These are phyloP conservation scores for Blastobasis adustella DNA, from an alignment of 2,888 invertebrate species.

Conservation along the genomic window DNA sequence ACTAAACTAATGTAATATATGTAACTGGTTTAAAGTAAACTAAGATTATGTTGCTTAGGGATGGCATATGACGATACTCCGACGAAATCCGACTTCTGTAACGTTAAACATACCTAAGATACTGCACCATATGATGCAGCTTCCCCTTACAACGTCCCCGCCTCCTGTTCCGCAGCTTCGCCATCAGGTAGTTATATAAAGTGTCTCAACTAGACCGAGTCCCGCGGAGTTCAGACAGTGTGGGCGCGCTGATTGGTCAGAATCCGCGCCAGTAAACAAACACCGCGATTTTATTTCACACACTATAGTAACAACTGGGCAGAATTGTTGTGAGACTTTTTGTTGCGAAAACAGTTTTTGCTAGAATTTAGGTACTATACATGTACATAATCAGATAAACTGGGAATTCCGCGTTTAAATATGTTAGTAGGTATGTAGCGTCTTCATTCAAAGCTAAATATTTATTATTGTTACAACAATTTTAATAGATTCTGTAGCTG, in stretches of 20 bases:
- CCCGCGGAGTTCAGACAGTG: conserved; percentile 8
- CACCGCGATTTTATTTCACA: conserved; percentile 18
- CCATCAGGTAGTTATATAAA: conserved; percentile 7
- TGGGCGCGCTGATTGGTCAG: conserved; percentile 16
- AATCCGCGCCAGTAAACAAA: conserved; percentile 35
- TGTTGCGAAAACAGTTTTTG: no score
- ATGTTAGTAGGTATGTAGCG: no score
- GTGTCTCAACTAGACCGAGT: conserved; percentile 4
- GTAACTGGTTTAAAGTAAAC: no score
- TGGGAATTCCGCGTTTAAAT: not conserved
- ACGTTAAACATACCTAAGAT: conserved; percentile 41
- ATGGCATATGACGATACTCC: no score
- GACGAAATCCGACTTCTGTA: not conserved
- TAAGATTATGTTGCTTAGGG: no score
- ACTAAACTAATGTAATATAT: no score
- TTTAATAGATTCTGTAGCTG: not conserved
- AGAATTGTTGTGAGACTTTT: conserved; percentile 7
- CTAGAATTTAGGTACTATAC: not conserved
- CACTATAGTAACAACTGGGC: not conserved
- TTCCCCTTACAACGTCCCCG: conserved; percentile 43
- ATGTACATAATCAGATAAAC: not conserved
- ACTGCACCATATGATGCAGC: conserved; percentile 50
- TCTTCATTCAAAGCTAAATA: no score
- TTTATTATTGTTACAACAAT: not conserved
- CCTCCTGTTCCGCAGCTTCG: conserved; percentile 12